Percentiles rank a stretch among this genome's conserved stretches.
Conservation (phyloP, 2,113 vertebrate genomes). For the Mormoops blainvillei region DNA sequence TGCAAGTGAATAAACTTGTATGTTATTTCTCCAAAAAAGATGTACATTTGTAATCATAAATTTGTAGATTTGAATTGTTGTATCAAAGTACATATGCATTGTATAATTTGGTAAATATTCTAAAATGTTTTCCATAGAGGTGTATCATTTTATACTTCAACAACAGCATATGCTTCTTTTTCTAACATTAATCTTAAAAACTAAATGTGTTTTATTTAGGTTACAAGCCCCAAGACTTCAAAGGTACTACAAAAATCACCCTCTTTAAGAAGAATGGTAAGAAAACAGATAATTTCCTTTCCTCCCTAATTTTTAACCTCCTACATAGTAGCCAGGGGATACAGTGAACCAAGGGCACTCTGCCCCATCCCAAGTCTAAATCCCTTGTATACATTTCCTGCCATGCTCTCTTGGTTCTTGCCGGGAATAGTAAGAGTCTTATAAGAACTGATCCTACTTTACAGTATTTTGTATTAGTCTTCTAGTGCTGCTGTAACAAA, state of each 20-base stretch:
- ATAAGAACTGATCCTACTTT: background rate
- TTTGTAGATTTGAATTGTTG: background rate
- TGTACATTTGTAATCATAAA: background rate
- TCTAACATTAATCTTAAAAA: background rate
- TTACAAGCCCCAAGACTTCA: constrained; percentile 59
- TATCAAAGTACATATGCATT: background rate
- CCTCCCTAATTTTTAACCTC: background rate
- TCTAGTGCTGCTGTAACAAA: background rate
- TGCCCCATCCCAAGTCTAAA: background rate
- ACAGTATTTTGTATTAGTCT: background rate
- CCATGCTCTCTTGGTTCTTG: background rate
- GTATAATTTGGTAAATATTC: background rate
- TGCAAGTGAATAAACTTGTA: background rate
- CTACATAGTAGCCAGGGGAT: too few relatives aligned
- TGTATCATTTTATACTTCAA: background rate
- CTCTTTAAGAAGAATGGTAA: constrained; percentile 72
- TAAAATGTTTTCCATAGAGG: background rate
- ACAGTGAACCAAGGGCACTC: background rate
- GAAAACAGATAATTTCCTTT: background rate
- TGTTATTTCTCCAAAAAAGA: background rate
- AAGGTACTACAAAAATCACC: constrained; percentile 69
- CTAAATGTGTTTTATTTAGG: constrained; percentile 55
- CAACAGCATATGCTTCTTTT: background rate
- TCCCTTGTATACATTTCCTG: background rate
- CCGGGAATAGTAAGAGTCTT: background rate